Base-by-base conservation (phyloP, 2,113 vertebrate species). In the Andinoacara biseriatus region DNA sequence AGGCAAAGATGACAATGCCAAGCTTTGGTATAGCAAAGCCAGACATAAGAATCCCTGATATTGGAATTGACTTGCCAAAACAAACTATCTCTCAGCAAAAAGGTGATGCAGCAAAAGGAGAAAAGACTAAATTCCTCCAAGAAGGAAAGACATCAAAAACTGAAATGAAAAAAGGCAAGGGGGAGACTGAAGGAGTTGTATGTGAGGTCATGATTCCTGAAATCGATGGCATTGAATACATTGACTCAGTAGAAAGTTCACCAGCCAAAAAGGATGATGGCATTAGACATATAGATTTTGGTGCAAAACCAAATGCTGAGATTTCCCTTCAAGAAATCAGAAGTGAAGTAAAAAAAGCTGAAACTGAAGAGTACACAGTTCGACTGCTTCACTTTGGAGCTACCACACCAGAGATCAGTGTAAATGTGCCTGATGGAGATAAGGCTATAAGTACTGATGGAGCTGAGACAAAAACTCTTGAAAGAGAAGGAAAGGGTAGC, bases 51-150 rank as follows among this genome's bases (percentile, higher is more conserved):
- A 85, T 92, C 7, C 86, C 91, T 72, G 81, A 93, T 29, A 57
- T 94, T 85, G 86, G 84, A 49, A 87, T 90, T 86, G 83, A 91
- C 38, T 87, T 93, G 8, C 85, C 87, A 75, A 93, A 92, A 84
- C 81, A 76, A 85, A 78, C 43, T 38, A 14, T 77, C 63, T 69
- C 54, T 38, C 29, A 80, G 74, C 63, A 91, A 76, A 77, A 86
- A 74, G 43, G 17, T 33, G 59, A 80, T 17, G 24, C 24, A 7
- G 8, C 83, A 31, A 81, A 86, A 69, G 83, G 6, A 78, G 75
- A 87, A 80, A 74, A 78, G 33, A 81, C 76, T 1, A 78, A 85
- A 85, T 43, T 86, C 11, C 3, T 80, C 52, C 72, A 77, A 81
- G 85, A 91, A 43, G 56, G n/a, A 57, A 72, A 56, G n/a, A 78